These are phyloP conservation scores for Sorex fumeus DNA, from an alignment of 2,113 vertebrate species.

Conservation along the genomic window DNA sequence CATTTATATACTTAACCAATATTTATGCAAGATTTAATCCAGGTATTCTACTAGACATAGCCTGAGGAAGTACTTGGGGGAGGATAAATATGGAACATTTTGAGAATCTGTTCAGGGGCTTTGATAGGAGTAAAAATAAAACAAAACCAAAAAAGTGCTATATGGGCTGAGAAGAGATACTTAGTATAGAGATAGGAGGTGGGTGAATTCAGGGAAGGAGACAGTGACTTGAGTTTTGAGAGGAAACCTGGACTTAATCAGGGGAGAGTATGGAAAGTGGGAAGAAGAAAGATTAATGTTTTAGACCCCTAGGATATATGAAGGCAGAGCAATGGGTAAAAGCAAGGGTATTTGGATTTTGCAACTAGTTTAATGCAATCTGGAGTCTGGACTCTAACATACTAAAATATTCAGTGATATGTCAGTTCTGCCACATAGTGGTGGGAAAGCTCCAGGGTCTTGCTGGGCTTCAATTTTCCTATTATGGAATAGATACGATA, in stretches of 20 bases:
- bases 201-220: not conserved
- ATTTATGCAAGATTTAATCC: not conserved
- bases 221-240: not conserved
- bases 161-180: not conserved
- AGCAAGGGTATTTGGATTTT: not conserved
- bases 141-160: not conserved
- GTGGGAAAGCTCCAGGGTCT: not conserved
- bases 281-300: not conserved
- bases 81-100: not conserved
- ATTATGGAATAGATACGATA: not conserved
- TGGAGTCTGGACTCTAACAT: not conserved
- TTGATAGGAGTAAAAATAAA: not conserved
- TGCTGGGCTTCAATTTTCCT: not conserved
- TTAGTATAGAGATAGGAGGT: not conserved
- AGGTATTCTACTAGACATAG: not conserved
- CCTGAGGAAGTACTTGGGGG: not conserved
- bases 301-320: not conserved
- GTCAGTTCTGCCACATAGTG: not conserved
- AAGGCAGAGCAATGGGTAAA: not conserved
- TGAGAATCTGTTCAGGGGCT: not conserved
- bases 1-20: not conserved
- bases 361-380: too few relatives aligned
- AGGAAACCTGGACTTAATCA: not conserved
- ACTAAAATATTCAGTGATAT: not conserved
- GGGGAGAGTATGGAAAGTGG: not conserved